Evolutionary conservation across 2,113 vertebrate species (phyloP).

Genomic region (Ciconia boyciana): DNA sequence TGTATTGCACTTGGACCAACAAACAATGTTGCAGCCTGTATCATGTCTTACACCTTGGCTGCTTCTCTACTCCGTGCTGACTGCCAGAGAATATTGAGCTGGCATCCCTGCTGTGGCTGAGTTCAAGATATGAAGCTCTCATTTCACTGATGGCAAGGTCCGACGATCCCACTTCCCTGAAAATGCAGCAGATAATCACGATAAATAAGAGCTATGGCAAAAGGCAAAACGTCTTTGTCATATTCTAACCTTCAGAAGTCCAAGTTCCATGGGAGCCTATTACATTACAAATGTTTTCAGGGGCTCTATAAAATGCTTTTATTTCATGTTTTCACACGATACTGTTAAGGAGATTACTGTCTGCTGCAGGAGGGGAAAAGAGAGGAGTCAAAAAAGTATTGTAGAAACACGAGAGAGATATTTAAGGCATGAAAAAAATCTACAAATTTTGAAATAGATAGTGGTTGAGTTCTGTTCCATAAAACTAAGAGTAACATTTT

Average conservation of each 20-base stretch:
- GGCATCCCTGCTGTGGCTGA: accelerated
- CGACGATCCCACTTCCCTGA: neutral
- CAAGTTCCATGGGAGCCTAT: neutral
- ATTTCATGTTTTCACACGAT: neutral
- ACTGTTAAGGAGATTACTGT: neutral
- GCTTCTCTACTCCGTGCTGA: neutral
- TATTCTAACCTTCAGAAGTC: neutral
- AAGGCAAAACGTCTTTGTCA: neutral
- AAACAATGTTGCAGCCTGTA: neutral
- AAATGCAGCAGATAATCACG: neutral
- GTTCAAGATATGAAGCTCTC: neutral
- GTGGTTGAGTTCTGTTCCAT: neutral
- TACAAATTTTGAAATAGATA: neutral
- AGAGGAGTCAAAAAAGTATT: neutral
- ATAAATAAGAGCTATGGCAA: neutral
- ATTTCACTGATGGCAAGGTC: neutral
- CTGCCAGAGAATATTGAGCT: neutral
- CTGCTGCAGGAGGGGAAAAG: neutral
- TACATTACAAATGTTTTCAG: neutral
- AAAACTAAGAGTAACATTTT: neutral
- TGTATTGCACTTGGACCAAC: accelerated
- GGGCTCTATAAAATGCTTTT: neutral
- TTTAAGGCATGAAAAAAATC: neutral
- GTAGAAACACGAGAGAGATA: neutral
- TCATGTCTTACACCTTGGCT: neutral